Conservation (phyloP, 2,797 vertebrate genomes). For the Limnodromus scolopaceus region DNA sequence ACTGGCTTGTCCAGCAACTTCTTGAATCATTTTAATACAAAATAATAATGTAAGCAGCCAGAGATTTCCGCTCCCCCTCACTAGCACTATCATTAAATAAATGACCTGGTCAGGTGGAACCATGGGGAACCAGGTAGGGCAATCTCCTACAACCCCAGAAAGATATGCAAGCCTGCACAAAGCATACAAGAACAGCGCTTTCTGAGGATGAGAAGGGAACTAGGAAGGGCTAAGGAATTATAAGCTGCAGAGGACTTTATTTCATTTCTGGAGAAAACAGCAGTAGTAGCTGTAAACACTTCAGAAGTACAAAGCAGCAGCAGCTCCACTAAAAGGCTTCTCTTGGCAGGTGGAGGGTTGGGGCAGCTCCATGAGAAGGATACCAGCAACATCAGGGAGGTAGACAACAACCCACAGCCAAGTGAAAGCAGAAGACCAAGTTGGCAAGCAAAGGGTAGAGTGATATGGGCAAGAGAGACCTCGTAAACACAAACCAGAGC, state of each 20-base stretch:
- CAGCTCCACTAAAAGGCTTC: not conserved
- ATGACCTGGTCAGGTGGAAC: not conserved
- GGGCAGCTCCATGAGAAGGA: not conserved
- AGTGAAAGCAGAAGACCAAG: not conserved
- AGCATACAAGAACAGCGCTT: not conserved
- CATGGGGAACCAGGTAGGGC: not conserved
- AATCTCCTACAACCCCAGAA: not conserved
- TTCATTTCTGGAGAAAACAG: not conserved
- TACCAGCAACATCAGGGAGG: not conserved
- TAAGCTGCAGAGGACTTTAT: not conserved
- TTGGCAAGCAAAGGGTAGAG: not conserved
- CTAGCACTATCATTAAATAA: not conserved
- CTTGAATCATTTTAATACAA: not conserved
- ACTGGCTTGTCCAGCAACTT: not conserved
- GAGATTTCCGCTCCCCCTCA: accelerated
- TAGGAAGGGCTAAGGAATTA: not conserved
- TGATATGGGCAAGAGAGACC: not conserved
- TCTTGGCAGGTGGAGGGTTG: not conserved
- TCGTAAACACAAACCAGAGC: not conserved
- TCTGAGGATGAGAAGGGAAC: not conserved
- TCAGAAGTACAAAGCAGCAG: not conserved
- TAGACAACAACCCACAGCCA: not conserved
- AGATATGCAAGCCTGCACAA: accelerated
- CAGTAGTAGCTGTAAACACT: not conserved
- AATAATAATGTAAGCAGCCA: not conserved